phyloP scores from a whole-genome alignment of 2,888 invertebrate species.

The Lysandra coridon region DNA sequence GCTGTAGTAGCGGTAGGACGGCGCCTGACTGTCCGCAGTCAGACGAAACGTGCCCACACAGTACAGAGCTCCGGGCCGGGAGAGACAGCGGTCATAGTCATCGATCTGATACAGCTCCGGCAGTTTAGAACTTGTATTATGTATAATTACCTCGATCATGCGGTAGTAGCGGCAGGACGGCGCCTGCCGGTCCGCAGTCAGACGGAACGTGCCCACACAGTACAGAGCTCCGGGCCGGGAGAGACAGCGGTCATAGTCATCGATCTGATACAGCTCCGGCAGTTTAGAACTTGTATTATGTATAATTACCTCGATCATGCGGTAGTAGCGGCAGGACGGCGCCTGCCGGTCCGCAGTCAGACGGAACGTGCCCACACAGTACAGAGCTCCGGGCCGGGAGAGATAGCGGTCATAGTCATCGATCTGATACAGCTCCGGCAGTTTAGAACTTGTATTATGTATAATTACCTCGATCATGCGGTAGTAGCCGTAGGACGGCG shows the following conservation, averaged over 20 bases:
- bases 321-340: too few species aligned
- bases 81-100: slow-evolving; percentile 47
- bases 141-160: too few species aligned
- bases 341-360: too few species aligned
- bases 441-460: neutral
- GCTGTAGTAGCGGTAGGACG: too few species aligned
- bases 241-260: slow-evolving; percentile 7
- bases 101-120: slow-evolving; percentile 65
- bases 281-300: too few species aligned
- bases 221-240: slow-evolving; percentile 50
- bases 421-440: neutral
- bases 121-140: slow-evolving; percentile 40
- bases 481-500: slow-evolving; percentile 42
- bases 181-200: slow-evolving; percentile 41
- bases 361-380: neutral
- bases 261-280: neutral
- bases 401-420: neutral
- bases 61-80: too few species aligned
- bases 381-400: neutral
- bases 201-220: neutral
- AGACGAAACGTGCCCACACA: too few species aligned
- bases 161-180: too few species aligned
- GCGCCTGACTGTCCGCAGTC: too few species aligned
- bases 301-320: too few species aligned
- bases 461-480: slow-evolving; percentile 51